These are phyloP conservation scores for Oscheius sp. DNA, from an alignment of 2,888 invertebrate genomes.

Conservation along the genomic window DNA sequence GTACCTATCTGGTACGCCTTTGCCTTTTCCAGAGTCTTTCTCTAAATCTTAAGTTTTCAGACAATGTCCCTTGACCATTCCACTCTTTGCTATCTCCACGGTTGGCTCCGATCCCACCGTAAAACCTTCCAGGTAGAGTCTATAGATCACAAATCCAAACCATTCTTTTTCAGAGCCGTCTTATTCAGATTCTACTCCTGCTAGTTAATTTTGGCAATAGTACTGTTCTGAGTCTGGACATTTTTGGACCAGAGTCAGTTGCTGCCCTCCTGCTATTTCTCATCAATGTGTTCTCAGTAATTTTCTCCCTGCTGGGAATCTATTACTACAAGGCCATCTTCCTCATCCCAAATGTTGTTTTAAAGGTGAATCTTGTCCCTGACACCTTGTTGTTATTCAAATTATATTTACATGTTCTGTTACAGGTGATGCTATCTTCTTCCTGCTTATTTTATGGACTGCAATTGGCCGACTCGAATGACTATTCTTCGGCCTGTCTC, in stretches of 20 bases:
- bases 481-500: slow-evolving; percentile 40
- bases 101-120: slow-evolving; percentile 47
- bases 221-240: slow-evolving; percentile 49
- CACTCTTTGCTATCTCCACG: slow-evolving; percentile 48
- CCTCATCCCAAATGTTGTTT: slow-evolving; percentile 51
- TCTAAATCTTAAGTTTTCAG: neutral
- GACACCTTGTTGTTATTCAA: neutral
- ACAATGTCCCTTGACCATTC: slow-evolving; percentile 45
- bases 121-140: slow-evolving; percentile 45
- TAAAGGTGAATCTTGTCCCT: slow-evolving; percentile 37
- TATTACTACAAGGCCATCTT: slow-evolving; percentile 51
- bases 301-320: slow-evolving; percentile 50
- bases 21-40: neutral
- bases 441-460: slow-evolving; percentile 56
- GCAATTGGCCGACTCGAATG: slow-evolving; percentile 50
- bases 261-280: slow-evolving; percentile 49
- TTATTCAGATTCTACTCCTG: slow-evolving; percentile 48
- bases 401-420: neutral
- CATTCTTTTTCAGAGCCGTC: slow-evolving; percentile 43
- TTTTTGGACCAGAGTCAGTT: slow-evolving; percentile 51
- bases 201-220: slow-evolving; percentile 54
- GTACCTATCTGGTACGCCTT: neutral
- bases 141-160: neutral
- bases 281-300: slow-evolving; percentile 47
- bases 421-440: slow-evolving; percentile 52